Conservation (phyloP, 2,113 vertebrate species). For the Strigops habroptila region DNA sequence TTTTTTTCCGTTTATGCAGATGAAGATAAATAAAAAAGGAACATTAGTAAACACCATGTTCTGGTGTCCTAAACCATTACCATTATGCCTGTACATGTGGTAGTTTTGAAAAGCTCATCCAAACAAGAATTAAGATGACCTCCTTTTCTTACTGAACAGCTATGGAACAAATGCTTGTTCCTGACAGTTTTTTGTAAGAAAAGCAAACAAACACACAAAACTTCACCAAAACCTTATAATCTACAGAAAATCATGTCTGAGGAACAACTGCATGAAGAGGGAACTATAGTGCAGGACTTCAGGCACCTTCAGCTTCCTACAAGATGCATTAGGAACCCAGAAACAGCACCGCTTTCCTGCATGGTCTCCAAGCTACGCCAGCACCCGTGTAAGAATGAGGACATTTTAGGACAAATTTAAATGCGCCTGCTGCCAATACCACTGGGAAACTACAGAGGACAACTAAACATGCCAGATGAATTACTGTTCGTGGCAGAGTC, state of each 20-base stretch:
- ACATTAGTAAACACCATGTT: not conserved
- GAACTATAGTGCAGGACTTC: not conserved
- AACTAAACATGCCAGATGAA: not conserved
- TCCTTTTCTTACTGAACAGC: not conserved
- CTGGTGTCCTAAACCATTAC: not conserved
- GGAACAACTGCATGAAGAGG: not conserved
- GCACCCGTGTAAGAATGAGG: not conserved
- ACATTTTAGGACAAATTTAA: not conserved
- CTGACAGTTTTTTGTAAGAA: not conserved
- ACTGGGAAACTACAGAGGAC: not conserved
- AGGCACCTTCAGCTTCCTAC: not conserved
- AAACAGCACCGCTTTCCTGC: not conserved
- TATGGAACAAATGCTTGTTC: not conserved
- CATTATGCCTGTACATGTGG: accelerated
- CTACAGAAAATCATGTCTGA: not conserved
- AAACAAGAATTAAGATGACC: not conserved
- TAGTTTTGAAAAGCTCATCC: not conserved
- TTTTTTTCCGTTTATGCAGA: not conserved
- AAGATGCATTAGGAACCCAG: not conserved
- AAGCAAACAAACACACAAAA: not conserved
- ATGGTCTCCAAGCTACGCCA: not conserved
- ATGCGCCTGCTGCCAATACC: not conserved
- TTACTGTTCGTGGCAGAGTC: not conserved
- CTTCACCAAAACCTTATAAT: not conserved
- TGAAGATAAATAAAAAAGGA: not conserved